A percentile compares a stretch with the other conserved stretches of the same genome.
phyloP scores from a whole-genome alignment of 2,888 invertebrate species.

The Platynereis dumerilii region DNA sequence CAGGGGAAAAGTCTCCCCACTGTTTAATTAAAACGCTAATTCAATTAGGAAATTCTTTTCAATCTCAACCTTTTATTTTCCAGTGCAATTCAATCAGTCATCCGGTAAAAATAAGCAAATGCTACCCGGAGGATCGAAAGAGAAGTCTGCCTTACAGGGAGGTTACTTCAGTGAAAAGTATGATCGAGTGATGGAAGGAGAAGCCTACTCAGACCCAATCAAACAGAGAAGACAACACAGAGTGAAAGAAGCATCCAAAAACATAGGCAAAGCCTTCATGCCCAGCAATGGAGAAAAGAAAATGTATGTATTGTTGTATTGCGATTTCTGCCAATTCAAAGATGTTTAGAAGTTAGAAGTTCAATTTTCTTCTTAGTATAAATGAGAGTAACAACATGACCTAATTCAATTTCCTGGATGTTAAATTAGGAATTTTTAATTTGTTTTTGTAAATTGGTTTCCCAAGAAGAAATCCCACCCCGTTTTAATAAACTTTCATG shows the following conservation, averaged over 20 bases:
- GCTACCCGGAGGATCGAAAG: constrained; percentile 58
- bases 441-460: not conserved
- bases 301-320: constrained; percentile 53
- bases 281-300: constrained; percentile 60
- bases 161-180: constrained; percentile 62
- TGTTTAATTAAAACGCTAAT: too few species aligned
- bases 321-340: too few species aligned
- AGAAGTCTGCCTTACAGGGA: constrained; percentile 52
- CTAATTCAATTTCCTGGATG: too few species aligned
- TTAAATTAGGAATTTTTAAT: too few species aligned
- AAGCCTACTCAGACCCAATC: constrained; percentile 61
- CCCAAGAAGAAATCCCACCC: too few species aligned
- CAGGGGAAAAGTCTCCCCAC: too few species aligned
- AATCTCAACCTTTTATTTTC: too few species aligned
- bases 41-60: too few species aligned
- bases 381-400: too few species aligned
- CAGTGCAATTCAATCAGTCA: constrained; percentile 58
- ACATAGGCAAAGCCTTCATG: constrained; percentile 61
- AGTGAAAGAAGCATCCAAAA: constrained; percentile 55
- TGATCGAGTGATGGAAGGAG: constrained; percentile 58
- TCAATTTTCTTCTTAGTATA: not conserved
- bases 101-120: constrained; percentile 62
- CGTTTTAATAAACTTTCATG: too few species aligned
- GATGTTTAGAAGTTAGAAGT: not conserved
- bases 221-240: constrained; percentile 53